Conservation (phyloP, 2,797 vertebrate species). For the Thamnophis elegans region DNA sequence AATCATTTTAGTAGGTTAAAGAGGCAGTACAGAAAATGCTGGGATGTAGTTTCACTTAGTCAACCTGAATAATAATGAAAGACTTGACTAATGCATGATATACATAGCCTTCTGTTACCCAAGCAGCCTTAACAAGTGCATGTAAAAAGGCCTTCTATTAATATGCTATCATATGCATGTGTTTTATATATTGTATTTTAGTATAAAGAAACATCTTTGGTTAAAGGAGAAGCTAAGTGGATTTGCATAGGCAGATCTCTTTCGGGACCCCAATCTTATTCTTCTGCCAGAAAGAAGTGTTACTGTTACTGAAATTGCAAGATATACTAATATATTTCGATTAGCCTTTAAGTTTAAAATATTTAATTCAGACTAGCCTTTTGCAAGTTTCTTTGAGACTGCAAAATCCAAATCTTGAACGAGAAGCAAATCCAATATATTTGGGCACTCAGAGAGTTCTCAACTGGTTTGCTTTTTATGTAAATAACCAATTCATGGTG, state of each 20-base stretch:
- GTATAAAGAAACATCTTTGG: constrained; percentile 26
- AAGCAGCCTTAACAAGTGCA: constrained; percentile 44
- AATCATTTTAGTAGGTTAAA: constrained; percentile 77
- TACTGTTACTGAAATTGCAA: background rate
- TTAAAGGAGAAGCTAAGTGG: constrained; percentile 13
- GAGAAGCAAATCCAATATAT: background rate
- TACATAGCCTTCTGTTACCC: constrained; percentile 55
- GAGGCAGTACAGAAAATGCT: constrained; percentile 71
- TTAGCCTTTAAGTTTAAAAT: background rate
- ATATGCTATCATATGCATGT: constrained; percentile 30
- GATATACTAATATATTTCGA: background rate
- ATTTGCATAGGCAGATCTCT: background rate
- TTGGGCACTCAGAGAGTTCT: background rate
- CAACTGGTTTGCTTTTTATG: background rate
- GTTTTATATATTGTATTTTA: constrained; percentile 37
- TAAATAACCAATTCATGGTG: background rate
- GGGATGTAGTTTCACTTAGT: constrained; percentile 77
- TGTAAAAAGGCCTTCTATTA: constrained; percentile 22
- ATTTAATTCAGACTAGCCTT: background rate
- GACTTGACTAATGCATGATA: constrained; percentile 67
- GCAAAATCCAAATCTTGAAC: background rate
- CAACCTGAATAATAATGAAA: constrained; percentile 79
- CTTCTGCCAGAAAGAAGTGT: background rate
- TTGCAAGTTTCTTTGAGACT: background rate
- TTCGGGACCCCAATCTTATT: background rate